Percentiles rank a stretch among this genome's conserved stretches.
Conservation (phyloP, 2,888 invertebrate species). For the Lepidocyrtinus sp. region DNA sequence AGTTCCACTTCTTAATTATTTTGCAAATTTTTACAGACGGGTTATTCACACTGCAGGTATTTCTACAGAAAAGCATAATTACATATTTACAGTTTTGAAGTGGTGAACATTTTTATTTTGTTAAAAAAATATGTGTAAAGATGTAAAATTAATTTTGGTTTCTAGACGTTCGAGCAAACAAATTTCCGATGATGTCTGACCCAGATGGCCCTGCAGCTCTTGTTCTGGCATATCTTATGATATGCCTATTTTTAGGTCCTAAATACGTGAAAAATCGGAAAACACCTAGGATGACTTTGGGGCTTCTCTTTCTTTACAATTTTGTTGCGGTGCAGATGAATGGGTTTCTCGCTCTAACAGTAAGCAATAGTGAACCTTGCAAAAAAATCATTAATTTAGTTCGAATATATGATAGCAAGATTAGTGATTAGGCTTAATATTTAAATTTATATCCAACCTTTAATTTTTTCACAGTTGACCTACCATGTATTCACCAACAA, state of each 20-base stretch:
- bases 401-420: neutral
- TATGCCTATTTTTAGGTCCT: conserved; percentile 60
- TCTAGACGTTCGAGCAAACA: conserved; percentile 71
- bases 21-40: conserved; percentile 60
- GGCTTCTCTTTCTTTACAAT: conserved; percentile 62
- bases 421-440: neutral
- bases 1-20: conserved; percentile 60
- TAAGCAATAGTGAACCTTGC: conserved; percentile 32
- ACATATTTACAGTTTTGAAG: too few species aligned
- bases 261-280: conserved; percentile 52
- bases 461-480: conserved; percentile 57
- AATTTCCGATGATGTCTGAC: conserved; percentile 72
- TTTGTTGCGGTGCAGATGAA: conserved; percentile 63
- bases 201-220: conserved; percentile 68
- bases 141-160: conserved; percentile 18
- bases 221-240: conserved; percentile 62
- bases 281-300: conserved; percentile 34
- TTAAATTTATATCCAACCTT: neutral
- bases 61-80: too few species aligned
- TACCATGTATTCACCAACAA: conserved; percentile 64
- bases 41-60: conserved; percentile 62
- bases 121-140: too few species aligned
- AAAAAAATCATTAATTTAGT: neutral
- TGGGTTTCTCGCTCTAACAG: conserved; percentile 63
- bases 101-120: too few species aligned